These are phyloP conservation scores for Celastrina argiolus DNA, from an alignment of 2,888 invertebrate genomes.

Conservation along the genomic window DNA sequence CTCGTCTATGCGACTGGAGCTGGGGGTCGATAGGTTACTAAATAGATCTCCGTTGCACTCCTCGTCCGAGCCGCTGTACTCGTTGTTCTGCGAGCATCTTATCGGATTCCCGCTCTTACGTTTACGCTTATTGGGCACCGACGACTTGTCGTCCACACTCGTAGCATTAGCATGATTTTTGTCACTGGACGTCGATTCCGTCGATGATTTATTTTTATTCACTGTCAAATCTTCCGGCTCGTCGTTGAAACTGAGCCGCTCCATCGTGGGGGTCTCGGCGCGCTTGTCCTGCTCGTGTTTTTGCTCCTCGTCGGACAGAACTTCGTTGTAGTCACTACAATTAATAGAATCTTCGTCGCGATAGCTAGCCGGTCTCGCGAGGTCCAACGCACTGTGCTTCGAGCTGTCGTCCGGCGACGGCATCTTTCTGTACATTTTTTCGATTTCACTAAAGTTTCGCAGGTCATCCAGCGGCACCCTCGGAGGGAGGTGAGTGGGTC, in stretches of 20 bases:
- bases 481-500: slow-evolving; percentile 73
- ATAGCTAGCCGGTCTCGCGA: slow-evolving; percentile 48
- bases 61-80: slow-evolving; percentile 70
- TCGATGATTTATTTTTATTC: slow-evolving; percentile 77
- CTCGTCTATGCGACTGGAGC: slow-evolving; percentile 60
- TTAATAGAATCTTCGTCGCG: slow-evolving; percentile 59
- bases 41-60: slow-evolving; percentile 67
- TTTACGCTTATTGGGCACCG: slow-evolving; percentile 83
- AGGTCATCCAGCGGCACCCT: slow-evolving; percentile 68
- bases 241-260: slow-evolving; percentile 68
- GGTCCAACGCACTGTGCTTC: slow-evolving; percentile 53
- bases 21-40: slow-evolving; percentile 62
- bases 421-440: slow-evolving; percentile 72
- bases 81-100: slow-evolving; percentile 80
- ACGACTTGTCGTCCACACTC: slow-evolving; percentile 65
- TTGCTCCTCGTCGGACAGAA: slow-evolving; percentile 57
- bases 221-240: slow-evolving; percentile 84
- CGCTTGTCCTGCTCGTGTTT: slow-evolving; percentile 48
- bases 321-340: slow-evolving; percentile 62
- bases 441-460: slow-evolving; percentile 74
- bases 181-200: slow-evolving; percentile 47
- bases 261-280: slow-evolving; percentile 46
- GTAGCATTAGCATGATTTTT: slow-evolving; percentile 51
- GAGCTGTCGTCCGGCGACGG: slow-evolving; percentile 56
- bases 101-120: slow-evolving; percentile 90